Evolutionary conservation across 2,113 vertebrate genomes (phyloP).

Genomic region (Myocastor coypus): DNA sequence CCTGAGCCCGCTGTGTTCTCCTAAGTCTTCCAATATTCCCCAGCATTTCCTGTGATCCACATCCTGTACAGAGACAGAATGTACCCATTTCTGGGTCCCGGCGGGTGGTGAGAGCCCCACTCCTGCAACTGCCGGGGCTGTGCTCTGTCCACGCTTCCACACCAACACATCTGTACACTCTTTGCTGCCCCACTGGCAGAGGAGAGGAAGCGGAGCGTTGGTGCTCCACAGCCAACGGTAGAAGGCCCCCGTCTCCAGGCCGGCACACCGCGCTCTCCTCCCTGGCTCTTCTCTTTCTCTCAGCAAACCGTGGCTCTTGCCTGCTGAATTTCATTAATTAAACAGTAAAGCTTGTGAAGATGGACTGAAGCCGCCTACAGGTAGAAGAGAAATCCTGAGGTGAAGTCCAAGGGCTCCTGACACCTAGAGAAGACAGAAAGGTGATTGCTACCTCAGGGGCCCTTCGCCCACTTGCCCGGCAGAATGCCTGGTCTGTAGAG

Average conservation of each 20-base stretch:
- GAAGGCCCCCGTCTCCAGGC: neutral
- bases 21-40: neutral
- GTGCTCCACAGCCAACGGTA: neutral
- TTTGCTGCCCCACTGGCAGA: neutral
- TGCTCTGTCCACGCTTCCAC: neutral
- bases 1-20: too few relatives aligned
- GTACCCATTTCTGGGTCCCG: neutral
- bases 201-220: neutral
- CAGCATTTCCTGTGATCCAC: neutral
- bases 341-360: neutral
- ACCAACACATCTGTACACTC: neutral
- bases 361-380: neutral
- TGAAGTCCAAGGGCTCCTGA: conserved; percentile 16
- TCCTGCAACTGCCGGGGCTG: too few relatives aligned
- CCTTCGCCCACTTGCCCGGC: conserved; percentile 47
- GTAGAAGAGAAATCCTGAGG: conserved; percentile 6
- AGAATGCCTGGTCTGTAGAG: neutral
- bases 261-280: neutral
- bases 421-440: conserved; percentile 27
- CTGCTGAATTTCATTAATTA: conserved; percentile 10
- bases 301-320: neutral
- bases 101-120: too few relatives aligned
- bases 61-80: neutral
- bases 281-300: neutral
- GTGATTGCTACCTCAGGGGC: neutral